Evolutionary conservation across 2,113 vertebrate genomes (phyloP).

Genomic region (Gopherus evgoodei): DNA sequence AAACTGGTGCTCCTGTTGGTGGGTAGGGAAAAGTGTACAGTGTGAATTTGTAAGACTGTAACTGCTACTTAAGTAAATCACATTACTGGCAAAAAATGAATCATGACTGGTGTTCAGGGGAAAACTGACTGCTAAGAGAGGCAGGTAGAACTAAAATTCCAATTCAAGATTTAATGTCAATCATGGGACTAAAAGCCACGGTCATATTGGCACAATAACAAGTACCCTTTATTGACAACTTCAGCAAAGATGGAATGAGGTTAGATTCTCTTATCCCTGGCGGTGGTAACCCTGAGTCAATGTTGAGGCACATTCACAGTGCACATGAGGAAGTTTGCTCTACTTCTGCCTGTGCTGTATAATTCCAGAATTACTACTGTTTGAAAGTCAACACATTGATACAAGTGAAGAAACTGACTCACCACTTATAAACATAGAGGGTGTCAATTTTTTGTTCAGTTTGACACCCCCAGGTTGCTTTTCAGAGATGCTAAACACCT

Average conservation of each 20-base stretch:
- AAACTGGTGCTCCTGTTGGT: neutral
- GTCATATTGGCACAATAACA: neutral
- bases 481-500: neutral
- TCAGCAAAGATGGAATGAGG: neutral
- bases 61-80: neutral
- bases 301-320: neutral
- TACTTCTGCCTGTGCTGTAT: neutral
- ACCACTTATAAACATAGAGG: neutral
- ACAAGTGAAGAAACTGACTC: neutral
- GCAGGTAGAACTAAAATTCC: neutral
- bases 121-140: neutral
- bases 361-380: neutral
- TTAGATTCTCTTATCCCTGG: neutral
- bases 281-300: neutral
- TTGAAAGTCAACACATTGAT: neutral
- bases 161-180: neutral
- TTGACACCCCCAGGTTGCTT: neutral
- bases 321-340: neutral
- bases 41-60: neutral
- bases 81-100: neutral
- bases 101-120: neutral
- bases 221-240: neutral
- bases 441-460: neutral
- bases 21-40: neutral
- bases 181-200: neutral